A percentile compares a stretch with the other conserved stretches of the same genome.
Evolutionary conservation across 2,113 vertebrate species (phyloP).

Genomic region (Lynx canadensis): DNA sequence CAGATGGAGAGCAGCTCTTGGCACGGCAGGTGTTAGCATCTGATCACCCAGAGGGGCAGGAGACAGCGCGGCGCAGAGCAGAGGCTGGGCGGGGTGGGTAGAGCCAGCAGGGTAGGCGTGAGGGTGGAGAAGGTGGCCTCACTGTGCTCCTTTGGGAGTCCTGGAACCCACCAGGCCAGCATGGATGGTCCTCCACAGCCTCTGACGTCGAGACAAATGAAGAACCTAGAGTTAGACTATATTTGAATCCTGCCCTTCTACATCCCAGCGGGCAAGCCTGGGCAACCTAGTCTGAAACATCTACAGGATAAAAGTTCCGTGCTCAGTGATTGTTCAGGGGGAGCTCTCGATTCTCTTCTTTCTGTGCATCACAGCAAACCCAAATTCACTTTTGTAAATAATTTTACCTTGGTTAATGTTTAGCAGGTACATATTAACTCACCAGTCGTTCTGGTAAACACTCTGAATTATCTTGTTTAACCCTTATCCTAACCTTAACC

Average conservation of each 20-base stretch:
- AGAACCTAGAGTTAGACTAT: not conserved
- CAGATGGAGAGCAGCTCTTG: too few species aligned
- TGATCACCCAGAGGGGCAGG: not conserved
- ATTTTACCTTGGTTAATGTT: not conserved
- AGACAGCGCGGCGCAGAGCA: not conserved
- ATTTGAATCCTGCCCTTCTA: not conserved
- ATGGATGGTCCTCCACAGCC: rapidly evolving
- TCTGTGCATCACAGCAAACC: not conserved
- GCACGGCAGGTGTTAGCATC: not conserved
- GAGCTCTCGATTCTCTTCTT: not conserved
- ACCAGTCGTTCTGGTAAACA: not conserved
- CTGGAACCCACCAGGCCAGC: not conserved
- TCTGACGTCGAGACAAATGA: not conserved
- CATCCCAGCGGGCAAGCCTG: not conserved
- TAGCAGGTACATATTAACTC: not conserved
- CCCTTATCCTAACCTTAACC: not conserved
- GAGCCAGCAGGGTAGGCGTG: not conserved
- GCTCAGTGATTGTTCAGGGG: not conserved
- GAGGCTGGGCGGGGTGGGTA: not conserved
- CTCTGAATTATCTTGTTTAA: not conserved
- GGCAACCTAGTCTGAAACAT: too few species aligned
- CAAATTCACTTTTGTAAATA: not conserved
- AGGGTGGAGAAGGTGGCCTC: not conserved
- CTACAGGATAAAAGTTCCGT: not conserved
- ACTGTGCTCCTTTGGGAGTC: not conserved